phyloP scores from a whole-genome alignment of 2,113 vertebrate genomes.

The Actenoides lindsayi region DNA sequence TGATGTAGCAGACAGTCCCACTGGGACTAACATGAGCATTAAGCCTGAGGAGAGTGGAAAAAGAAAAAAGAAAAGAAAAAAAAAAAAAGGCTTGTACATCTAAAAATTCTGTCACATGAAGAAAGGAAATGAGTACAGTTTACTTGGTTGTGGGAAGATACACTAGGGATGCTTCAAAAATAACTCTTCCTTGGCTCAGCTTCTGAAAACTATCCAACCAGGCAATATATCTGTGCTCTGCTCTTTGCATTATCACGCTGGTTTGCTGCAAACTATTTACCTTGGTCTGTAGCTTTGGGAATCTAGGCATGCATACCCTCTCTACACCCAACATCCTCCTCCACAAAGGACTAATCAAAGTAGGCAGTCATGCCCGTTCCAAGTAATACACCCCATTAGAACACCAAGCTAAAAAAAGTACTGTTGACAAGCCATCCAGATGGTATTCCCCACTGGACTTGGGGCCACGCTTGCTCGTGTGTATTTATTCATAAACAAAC shows the following conservation, averaged over 20 bases:
- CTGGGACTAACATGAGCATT: constrained; percentile 76
- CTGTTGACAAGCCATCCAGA: not conserved
- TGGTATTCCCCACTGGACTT: not conserved
- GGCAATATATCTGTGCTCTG: not conserved
- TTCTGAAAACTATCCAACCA: not conserved
- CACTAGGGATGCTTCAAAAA: constrained; percentile 2
- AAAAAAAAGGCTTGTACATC: not conserved
- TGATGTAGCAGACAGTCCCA: constrained; percentile 83
- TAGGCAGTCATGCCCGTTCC: not conserved
- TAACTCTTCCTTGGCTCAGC: constrained; percentile 1
- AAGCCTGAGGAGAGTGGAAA: constrained; percentile 70
- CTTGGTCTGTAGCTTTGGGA: not conserved
- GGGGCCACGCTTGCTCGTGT: not conserved
- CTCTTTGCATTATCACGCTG: not conserved
- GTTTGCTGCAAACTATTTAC: not conserved
- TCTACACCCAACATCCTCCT: not conserved
- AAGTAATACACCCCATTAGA: not conserved
- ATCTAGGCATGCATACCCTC: not conserved
- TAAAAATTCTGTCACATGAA: not conserved
- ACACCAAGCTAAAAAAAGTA: not conserved
- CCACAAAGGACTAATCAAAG: not conserved
- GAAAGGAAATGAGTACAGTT: not conserved
- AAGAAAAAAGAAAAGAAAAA: too few relatives aligned
- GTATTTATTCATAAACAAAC: constrained; percentile 7
- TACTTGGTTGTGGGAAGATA: not conserved